phyloP scores from a whole-genome alignment of 2,113 vertebrate genomes.

The Miniopterus natalensis region DNA sequence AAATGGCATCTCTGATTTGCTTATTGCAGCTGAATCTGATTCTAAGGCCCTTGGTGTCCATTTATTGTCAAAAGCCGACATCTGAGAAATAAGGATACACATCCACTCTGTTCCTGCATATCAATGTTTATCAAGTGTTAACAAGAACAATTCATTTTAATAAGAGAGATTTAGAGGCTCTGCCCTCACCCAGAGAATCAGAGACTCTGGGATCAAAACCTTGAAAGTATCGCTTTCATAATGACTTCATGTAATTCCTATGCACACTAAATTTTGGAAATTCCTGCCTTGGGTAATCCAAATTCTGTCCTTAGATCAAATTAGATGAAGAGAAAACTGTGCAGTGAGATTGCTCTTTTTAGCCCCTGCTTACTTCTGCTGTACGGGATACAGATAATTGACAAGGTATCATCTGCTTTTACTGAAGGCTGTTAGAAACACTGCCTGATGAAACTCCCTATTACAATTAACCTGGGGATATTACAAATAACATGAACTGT shows the following conservation, averaged over 20 bases:
- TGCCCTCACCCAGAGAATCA: neutral
- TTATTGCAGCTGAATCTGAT: slow-evolving; percentile 18
- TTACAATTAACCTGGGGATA: neutral
- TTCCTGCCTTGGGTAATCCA: neutral
- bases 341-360: neutral
- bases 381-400: neutral
- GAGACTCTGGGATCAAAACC: slow-evolving; percentile 2
- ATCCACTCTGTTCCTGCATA: neutral
- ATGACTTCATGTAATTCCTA: neutral
- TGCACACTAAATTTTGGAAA: neutral
- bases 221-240: slow-evolving; percentile 10
- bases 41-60: neutral
- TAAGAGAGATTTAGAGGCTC: neutral
- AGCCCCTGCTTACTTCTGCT: neutral
- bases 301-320: slow-evolving; percentile 14
- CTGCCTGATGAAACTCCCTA: neutral
- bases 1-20: neutral
- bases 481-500: no score
- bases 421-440: neutral
- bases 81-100: slow-evolving; percentile 9
- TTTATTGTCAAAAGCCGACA: neutral
- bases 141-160: neutral
- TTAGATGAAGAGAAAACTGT: neutral
- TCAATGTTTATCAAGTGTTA: slow-evolving; percentile 40
- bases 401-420: neutral